These are phyloP conservation scores for Parambassis ranga DNA, from an alignment of 2,797 vertebrate species.

Conservation along the genomic window DNA sequence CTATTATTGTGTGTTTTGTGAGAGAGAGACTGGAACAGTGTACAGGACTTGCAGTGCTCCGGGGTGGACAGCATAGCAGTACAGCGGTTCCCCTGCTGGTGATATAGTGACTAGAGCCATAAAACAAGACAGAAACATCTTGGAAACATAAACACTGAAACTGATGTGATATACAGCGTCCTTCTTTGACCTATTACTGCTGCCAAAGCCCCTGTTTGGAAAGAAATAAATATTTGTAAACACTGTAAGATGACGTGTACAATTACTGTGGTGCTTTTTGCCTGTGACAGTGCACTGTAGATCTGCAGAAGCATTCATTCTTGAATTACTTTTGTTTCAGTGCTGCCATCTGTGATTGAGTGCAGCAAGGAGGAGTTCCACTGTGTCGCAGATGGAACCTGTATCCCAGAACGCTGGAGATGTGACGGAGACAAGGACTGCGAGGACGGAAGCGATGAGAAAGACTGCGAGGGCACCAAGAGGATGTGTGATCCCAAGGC, in stretches of 20 bases:
- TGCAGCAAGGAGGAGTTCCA: constrained; percentile 91
- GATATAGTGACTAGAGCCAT: constrained; percentile 1
- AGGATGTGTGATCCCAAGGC: constrained; percentile 90
- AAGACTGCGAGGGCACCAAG: constrained; percentile 89
- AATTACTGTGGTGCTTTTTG: neutral
- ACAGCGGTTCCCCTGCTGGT: neutral
- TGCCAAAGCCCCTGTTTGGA: neutral
- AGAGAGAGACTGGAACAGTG: too few relatives aligned
- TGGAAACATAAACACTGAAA: constrained; percentile 8
- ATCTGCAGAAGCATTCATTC: constrained; percentile 12
- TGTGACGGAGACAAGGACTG: constrained; percentile 98
- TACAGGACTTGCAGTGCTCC: neutral
- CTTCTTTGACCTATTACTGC: neutral
- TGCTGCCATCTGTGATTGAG: constrained; percentile 83
- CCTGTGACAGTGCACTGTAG: neutral
- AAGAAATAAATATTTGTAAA: constrained; percentile 28
- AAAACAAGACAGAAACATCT: constrained; percentile 23
- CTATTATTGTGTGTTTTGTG: too few relatives aligned
- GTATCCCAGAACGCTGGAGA: constrained; percentile 92
- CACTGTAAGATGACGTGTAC: constrained; percentile 1
- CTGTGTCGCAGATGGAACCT: constrained; percentile 90
- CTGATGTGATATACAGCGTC: constrained; percentile 10
- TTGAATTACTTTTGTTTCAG: constrained; percentile 69
- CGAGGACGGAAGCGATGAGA: constrained; percentile 95
- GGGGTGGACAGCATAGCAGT: too few relatives aligned